Percentiles rank a stretch among this genome's conserved stretches.
Conservation (phyloP, 1,140 invertebrate genomes). For the Sarcophaga peregrina region DNA sequence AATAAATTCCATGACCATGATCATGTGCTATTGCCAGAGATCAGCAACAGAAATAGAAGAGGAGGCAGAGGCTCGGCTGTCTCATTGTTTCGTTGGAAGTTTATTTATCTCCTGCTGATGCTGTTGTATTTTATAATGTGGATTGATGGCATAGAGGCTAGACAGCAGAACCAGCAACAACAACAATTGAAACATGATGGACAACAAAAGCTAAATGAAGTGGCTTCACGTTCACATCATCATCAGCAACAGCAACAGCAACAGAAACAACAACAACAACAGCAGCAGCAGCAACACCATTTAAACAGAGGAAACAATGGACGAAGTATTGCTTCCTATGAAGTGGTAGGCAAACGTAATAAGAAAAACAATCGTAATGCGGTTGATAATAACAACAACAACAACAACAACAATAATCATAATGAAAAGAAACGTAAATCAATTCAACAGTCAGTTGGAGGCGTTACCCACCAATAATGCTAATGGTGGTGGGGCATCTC, state of each 20-base stretch:
- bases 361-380: constrained; percentile 12
- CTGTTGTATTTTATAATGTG: background rate
- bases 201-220: constrained; percentile 34
- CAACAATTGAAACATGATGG: constrained; percentile 1
- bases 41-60: background rate
- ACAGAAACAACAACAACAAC: background rate
- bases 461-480: background rate
- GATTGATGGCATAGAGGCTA: constrained; percentile 35
- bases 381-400: constrained; percentile 43
- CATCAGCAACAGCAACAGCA: background rate
- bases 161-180: background rate
- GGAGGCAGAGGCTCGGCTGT: background rate
- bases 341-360: background rate
- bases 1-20: background rate
- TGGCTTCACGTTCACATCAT: background rate
- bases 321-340: constrained; percentile 19
- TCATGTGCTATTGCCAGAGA: background rate
- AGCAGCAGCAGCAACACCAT: background rate
- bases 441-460: background rate
- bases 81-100: constrained; percentile 1
- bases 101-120: constrained; percentile 35
- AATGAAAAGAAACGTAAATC: background rate
- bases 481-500: background rate
- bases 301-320: background rate
- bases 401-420: constrained; percentile 45